Base-by-base conservation (phyloP, 2,888 invertebrate species). In the Neoitamus cyanurus region DNA sequence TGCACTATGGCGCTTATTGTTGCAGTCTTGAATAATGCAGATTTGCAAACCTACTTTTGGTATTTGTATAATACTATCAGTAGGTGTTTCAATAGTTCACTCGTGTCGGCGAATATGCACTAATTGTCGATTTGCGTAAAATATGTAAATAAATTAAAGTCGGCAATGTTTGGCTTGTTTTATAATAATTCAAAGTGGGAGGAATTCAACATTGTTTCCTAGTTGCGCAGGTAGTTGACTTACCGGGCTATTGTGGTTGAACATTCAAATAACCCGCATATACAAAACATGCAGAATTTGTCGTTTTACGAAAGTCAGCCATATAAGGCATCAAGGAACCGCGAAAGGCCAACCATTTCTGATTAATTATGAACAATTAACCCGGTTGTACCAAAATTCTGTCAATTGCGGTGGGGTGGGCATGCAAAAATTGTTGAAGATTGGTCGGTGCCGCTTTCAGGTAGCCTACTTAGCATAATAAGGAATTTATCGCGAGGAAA, bases 401-500 rank as follows among this genome's bases (percentile, higher is more conserved):
- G 34, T 34, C 34, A 34, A 5, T 34, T 34, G 6, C 3, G 34
- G 34, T 7, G 6, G 6, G 6, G 34, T n/a, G 34, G 6, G 34
- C 34, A 34, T 34, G 34, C 34, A 34, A 34, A 34, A 34, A 34
- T 34, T 34, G 34, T 34, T 34, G 34, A 34, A 34, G 34, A 34
- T 34, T 34, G 6, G 6, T 34, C 34, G 34, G 34, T 34, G 34
- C 34, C 34, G 34, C 34, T 34, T 7, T 70, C 70, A 30, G n/a
- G 36, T 72, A 72, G 72, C 36, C 72, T 72, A 72, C 34, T 34
- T 72, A 72, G 36, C 72, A 72, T 34, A 72, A 72, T 34, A 68
- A 80, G 37, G 58, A 80, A 34, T 80, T 58, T 80, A 80, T 80
- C 58, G 30, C 31, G 58, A 30, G 15, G 20, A 48, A 30, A 80